Evolutionary conservation across 35 echinoderm and acorn worm genomes (phyloP).

Genomic region (Nesometra sesokonis): DNA sequence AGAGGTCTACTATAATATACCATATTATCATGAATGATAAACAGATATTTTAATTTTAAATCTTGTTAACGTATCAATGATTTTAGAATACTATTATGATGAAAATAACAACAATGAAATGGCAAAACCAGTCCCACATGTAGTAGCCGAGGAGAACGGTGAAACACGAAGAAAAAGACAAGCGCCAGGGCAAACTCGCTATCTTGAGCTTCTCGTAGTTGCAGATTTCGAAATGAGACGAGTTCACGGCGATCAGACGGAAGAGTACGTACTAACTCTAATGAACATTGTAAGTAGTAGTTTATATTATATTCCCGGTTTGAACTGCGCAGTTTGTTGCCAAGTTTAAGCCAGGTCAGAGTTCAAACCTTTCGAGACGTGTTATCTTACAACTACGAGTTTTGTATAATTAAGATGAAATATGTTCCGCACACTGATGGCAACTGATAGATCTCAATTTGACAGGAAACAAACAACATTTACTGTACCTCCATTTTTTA

Average conservation of each 20-base stretch:
- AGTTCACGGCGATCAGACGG: background rate
- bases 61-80: background rate
- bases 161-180: background rate
- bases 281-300: background rate
- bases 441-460: too few species aligned
- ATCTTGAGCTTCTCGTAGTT: background rate
- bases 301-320: too few species aligned
- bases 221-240: background rate
- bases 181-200: background rate
- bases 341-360: too few species aligned
- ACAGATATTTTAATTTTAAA: background rate
- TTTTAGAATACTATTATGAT: background rate
- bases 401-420: too few species aligned
- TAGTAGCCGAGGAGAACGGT: background rate
- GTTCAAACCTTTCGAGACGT: too few species aligned
- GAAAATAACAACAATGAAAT: background rate
- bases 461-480: too few species aligned
- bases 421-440: too few species aligned
- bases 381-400: too few species aligned
- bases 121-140: background rate
- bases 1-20: too few species aligned
- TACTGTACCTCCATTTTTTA: too few species aligned
- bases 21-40: too few species aligned
- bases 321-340: too few species aligned
- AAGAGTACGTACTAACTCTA: background rate